A percentile compares a stretch with the other conserved stretches of the same genome.
Evolutionary conservation across 2,113 vertebrate species (phyloP).

Genomic region (Acinonyx jubatus): DNA sequence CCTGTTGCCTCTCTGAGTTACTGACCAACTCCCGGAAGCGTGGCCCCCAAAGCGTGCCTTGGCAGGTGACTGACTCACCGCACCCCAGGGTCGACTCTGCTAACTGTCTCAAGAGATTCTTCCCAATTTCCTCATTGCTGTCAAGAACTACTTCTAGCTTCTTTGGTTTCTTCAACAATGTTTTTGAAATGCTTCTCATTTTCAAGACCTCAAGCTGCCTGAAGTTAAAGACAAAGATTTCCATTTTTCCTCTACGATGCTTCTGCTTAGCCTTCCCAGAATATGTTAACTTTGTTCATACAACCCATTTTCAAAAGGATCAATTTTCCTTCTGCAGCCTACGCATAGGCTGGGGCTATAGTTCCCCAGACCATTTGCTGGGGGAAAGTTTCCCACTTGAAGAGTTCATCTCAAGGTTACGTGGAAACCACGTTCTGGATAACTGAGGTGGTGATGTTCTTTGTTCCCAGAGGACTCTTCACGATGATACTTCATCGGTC

Average conservation of each 20-base stretch:
- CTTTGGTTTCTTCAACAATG: constrained; percentile 38
- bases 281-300: background rate
- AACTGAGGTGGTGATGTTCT: background rate
- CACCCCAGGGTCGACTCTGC: background rate
- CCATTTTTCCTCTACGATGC: constrained; percentile 10
- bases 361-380: background rate
- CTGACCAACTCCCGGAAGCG: background rate
- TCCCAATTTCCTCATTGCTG: background rate
- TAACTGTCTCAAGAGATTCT: background rate
- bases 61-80: background rate
- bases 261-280: background rate
- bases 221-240: background rate
- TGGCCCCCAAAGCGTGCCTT: background rate
- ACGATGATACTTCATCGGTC: background rate
- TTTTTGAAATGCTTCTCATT: constrained; percentile 53
- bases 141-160: constrained; percentile 32
- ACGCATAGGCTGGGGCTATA: background rate
- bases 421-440: background rate
- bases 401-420: background rate
- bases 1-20: background rate
- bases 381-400: background rate
- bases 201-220: constrained; percentile 14
- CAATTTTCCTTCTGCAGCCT: background rate
- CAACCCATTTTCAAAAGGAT: constrained; percentile 5
- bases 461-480: constrained; percentile 2